Conservation (phyloP, 2,113 vertebrate genomes). For the Grus americana region DNA sequence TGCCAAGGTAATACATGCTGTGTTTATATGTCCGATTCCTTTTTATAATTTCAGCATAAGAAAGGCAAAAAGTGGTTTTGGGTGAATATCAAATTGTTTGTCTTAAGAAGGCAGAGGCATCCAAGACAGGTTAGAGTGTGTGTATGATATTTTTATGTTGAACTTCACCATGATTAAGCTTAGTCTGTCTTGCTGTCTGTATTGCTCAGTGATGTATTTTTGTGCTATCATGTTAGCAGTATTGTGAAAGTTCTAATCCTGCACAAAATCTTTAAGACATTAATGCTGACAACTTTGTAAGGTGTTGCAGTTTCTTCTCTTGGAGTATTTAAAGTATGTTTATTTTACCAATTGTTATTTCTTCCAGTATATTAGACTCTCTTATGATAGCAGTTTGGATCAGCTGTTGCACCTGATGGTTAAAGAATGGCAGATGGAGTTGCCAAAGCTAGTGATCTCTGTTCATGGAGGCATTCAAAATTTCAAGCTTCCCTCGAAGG, state of each 20-base stretch:
- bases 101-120: not conserved
- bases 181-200: not conserved
- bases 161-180: fast-evolving
- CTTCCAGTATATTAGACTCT: slow-evolving; percentile 88
- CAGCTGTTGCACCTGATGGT: slow-evolving; percentile 89
- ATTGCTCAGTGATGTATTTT: not conserved
- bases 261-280: not conserved
- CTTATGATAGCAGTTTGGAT: slow-evolving; percentile 87
- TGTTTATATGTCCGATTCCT: not conserved
- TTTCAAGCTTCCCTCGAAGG: slow-evolving; percentile 85
- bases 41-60: not conserved
- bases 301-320: not conserved
- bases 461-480: slow-evolving; percentile 91
- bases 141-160: not conserved
- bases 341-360: not conserved
- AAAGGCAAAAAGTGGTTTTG: not conserved
- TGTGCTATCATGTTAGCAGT: not conserved
- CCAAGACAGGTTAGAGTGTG: not conserved
- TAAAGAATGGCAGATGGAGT: slow-evolving; percentile 94
- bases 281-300: not conserved
- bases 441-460: slow-evolving; percentile 91
- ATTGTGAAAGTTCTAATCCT: not conserved
- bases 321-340: not conserved
- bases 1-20: slow-evolving; percentile 80
- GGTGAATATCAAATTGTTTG: not conserved